These are phyloP conservation scores for Apaloderma vittatum DNA, from an alignment of 2,113 vertebrate genomes.

Conservation along the genomic window DNA sequence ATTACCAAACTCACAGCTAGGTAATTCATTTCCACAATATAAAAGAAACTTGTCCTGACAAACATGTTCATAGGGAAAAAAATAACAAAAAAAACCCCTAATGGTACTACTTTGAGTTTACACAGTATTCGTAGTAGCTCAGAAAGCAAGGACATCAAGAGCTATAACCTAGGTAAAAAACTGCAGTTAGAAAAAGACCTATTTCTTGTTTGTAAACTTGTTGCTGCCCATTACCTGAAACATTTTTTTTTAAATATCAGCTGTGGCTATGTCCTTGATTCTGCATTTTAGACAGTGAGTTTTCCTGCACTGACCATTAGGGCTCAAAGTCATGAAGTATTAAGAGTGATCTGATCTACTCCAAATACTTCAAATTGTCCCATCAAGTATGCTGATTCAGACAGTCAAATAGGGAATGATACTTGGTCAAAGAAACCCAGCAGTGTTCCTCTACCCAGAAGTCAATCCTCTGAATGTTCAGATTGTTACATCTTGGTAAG, in stretches of 20 bases:
- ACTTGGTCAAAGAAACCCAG: not conserved
- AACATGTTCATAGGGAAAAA: not conserved
- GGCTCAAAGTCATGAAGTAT: not conserved
- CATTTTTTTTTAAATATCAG: not conserved
- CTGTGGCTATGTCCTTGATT: not conserved
- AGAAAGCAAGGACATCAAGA: not conserved
- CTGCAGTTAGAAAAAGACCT: not conserved
- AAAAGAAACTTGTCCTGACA: not conserved
- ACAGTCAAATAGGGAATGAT: not conserved
- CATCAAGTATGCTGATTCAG: not conserved
- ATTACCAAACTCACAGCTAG: not conserved
- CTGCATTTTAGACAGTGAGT: not conserved
- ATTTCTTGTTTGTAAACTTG: not conserved
- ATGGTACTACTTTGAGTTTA: not conserved
- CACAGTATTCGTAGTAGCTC: not conserved
- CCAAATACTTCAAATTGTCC: not conserved
- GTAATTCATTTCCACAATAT: not conserved
- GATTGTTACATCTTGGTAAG: not conserved
- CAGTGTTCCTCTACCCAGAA: not conserved
- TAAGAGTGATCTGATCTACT: not conserved
- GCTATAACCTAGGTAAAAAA: not conserved
- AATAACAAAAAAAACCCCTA: not conserved
- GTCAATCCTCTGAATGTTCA: not conserved
- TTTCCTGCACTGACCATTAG: not conserved
- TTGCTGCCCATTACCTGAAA: not conserved